Evolutionary conservation across 2,888 invertebrate genomes (phyloP).

Genomic region (Apodemia zela): DNA sequence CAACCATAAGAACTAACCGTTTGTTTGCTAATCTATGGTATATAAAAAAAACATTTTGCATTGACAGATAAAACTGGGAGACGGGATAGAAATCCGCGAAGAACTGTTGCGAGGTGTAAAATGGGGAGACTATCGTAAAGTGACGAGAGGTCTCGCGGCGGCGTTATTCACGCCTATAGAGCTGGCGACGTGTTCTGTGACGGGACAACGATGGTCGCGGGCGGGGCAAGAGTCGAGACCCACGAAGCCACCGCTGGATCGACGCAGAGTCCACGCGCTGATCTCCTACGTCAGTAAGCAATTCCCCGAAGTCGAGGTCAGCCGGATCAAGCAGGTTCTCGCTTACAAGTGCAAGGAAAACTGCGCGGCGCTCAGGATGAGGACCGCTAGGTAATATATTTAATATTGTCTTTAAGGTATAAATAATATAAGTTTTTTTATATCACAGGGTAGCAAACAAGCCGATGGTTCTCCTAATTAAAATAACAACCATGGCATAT

Average conservation of each 20-base stretch:
- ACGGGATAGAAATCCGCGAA: slow-evolving; percentile 86
- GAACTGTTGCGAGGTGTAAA: slow-evolving; percentile 85
- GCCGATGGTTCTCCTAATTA: no score
- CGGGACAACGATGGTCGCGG: slow-evolving; percentile 87
- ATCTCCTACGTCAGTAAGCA: slow-evolving; percentile 87
- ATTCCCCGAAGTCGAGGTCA: slow-evolving; percentile 87
- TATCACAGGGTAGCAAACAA: no score
- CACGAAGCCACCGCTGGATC: slow-evolving; percentile 87
- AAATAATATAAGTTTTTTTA: not conserved
- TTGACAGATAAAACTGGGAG: slow-evolving; percentile 84
- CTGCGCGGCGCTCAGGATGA: slow-evolving; percentile 87
- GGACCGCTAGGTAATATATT: slow-evolving; percentile 82
- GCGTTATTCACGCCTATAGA: slow-evolving; percentile 87
- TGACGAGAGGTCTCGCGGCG: slow-evolving; percentile 87
- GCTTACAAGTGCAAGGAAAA: slow-evolving; percentile 90
- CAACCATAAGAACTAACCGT: no score
- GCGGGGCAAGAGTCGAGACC: slow-evolving; percentile 86
- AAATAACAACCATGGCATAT: no score
- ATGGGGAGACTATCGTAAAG: slow-evolving; percentile 87
- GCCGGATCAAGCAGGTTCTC: slow-evolving; percentile 87
- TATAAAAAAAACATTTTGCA: slow-evolving; percentile 3
- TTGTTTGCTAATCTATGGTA: no score
- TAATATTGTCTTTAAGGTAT: not conserved
- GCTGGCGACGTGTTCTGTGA: slow-evolving; percentile 87
- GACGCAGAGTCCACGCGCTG: slow-evolving; percentile 86